Evolutionary conservation across 2,797 vertebrate genomes (phyloP).

Genomic region (Sibirionetta formosa): DNA sequence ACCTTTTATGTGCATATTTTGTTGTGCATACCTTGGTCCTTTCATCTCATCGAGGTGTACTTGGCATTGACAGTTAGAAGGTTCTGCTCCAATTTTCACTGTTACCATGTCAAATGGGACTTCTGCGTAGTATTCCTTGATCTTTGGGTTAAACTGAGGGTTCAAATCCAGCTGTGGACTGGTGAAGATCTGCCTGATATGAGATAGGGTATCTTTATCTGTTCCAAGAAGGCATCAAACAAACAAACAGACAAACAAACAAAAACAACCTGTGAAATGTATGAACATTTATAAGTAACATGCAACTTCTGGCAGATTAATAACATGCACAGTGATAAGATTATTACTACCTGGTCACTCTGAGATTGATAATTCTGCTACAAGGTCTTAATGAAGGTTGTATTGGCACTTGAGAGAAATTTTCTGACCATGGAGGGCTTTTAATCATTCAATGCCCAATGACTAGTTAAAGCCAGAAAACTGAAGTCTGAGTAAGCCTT

Average conservation of each 20-base stretch:
- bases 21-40: conserved; percentile 88
- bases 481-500: conserved; percentile 19
- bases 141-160: conserved; percentile 89
- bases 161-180: conserved; percentile 88
- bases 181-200: conserved; percentile 90
- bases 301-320: conserved; percentile 20
- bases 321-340: not conserved
- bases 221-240: conserved; percentile 73
- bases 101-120: conserved; percentile 92
- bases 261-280: conserved; percentile 37
- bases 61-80: conserved; percentile 83
- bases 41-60: conserved; percentile 88
- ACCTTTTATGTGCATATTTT: not conserved
- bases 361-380: not conserved
- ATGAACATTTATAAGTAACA: conserved; percentile 32
- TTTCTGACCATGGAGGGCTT: not conserved
- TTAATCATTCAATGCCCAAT: not conserved
- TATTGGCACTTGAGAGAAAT: not conserved
- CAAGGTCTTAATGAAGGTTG: not conserved
- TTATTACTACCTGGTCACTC: not conserved
- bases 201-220: conserved; percentile 87
- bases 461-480: not conserved
- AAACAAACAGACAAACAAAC: not conserved
- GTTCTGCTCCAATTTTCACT: conserved; percentile 88
- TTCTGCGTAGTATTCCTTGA: conserved; percentile 91